Conservation (phyloP, 37 sponge, comb jelly and placozoan species). For the Eunapius fragilis region DNA sequence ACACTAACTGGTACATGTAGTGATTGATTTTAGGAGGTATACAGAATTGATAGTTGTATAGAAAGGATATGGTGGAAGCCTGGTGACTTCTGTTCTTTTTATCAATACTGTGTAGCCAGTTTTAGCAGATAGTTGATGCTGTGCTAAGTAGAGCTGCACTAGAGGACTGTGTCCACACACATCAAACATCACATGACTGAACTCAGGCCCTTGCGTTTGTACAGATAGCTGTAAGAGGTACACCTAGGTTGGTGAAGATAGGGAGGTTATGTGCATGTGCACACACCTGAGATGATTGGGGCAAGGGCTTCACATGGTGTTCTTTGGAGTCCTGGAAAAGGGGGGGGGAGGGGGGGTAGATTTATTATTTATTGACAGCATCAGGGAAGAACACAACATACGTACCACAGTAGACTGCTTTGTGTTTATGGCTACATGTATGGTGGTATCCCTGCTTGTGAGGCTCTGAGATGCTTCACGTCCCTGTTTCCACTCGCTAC, state of each 20-base stretch:
- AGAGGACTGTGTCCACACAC: slow-evolving; percentile 81
- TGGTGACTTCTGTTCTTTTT: slow-evolving; percentile 66
- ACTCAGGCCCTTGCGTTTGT: slow-evolving; percentile 49
- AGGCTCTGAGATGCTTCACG: not conserved
- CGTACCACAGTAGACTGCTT: not conserved
- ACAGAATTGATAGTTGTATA: too few relatives aligned
- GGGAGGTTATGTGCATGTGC: too few relatives aligned
- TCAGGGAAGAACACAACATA: not conserved
- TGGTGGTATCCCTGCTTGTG: not conserved
- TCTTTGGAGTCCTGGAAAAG: too few relatives aligned
- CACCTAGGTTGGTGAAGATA: too few relatives aligned
- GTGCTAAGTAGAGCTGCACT: slow-evolving; percentile 63
- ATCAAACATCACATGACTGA: slow-evolving; percentile 72
- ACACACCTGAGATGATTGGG: too few relatives aligned
- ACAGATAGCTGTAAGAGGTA: slow-evolving; percentile 15
- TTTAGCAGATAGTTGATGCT: not conserved
- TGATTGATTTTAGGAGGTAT: too few relatives aligned
- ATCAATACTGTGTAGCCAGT: slow-evolving; percentile 35
- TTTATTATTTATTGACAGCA: too few relatives aligned
- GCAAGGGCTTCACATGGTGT: too few relatives aligned
- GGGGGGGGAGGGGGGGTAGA: too few relatives aligned
- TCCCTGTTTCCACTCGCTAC: not conserved
- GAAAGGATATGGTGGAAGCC: slow-evolving; percentile 51
- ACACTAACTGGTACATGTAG: too few relatives aligned
- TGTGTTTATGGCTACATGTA: not conserved